Base-by-base conservation (phyloP, 1,140 invertebrate genomes). In the Gonioctena quinquepunctata region DNA sequence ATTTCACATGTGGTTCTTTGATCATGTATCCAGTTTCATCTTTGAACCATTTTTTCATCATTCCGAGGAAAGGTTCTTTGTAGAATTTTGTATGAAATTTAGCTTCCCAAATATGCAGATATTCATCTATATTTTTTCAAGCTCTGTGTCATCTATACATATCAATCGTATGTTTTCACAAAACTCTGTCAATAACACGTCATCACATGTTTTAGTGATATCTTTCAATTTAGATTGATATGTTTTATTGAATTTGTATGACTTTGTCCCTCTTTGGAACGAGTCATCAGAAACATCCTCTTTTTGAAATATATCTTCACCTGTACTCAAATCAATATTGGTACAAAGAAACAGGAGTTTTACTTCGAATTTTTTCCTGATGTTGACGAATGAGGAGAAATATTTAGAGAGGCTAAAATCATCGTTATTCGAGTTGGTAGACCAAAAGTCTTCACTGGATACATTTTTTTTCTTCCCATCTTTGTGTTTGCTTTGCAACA, bases 401-500 rank as follows among this genome's bases (percentile, higher is more conserved):
- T 50, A 50, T 19, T 4, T 5, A 19, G 3, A 4, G 4, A 50
- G 49, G 4, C 13, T n/a, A 19, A 50, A 50, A 4, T 50, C 49
- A n/a, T 4, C 19, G 19, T 50, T 50, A 4, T 28, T 3, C 3
- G 27, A 28, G n/a, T 50, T n/a, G 4, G 13, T n/a, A 5, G 4
- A n/a, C 4, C 4, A 50, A 19, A n/a, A 50, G n/a, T 50, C 49
- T 50, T 4, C 13, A 4, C 19, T 19, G 19, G n/a, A 5, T 5
- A 50, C 33, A 42, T n/a, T 6, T 7, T 6, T 4, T 19, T n/a
- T 16, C 50, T 68, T 27, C 8, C 59, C 59, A 42, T 61, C 48
- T 68, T 68, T 50, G 67, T 68, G 33, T 62, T 68, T 68, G 8
- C 28, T 19, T 66, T 57, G 54, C 18, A 57, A 21, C 7, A 57